Conservation (phyloP, 2,888 invertebrate species). For the Hypercompe scribonia region DNA sequence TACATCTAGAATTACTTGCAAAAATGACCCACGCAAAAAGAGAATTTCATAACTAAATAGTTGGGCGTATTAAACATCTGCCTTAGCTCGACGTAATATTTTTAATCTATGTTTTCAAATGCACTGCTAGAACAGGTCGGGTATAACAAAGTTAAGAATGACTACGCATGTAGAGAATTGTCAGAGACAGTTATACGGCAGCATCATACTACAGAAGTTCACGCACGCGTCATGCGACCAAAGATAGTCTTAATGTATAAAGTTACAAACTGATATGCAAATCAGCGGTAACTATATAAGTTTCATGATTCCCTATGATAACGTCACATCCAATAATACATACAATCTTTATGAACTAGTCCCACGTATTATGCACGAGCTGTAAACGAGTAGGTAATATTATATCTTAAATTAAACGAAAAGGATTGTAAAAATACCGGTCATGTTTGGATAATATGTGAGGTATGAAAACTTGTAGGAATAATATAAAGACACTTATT, state of each 20-base stretch:
- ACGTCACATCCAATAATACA: constrained; percentile 29
- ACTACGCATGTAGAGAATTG: constrained; percentile 29
- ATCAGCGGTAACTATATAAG: constrained; percentile 5
- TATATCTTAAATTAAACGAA: constrained; percentile 33
- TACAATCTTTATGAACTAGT: constrained; percentile 40
- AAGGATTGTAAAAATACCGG: constrained; percentile 20
- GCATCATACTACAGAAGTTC: constrained; percentile 14
- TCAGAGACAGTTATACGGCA: constrained; percentile 43
- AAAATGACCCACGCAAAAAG: constrained; percentile 26
- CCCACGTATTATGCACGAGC: constrained; percentile 18
- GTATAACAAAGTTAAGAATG: constrained; percentile 43
- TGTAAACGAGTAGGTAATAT: constrained; percentile 6
- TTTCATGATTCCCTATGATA: constrained; percentile 38
- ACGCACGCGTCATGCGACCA: constrained; percentile 29
- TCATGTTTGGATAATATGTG: not conserved
- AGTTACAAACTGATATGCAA: constrained; percentile 38
- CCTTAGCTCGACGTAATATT: constrained; percentile 25
- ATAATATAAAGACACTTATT: not conserved
- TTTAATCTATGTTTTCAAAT: constrained; percentile 23
- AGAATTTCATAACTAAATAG: not conserved
- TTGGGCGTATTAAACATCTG: constrained; percentile 9
- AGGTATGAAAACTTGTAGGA: not conserved
- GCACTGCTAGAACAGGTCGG: constrained; percentile 40
- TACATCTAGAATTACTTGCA: constrained; percentile 48
- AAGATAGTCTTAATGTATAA: constrained; percentile 39